Evolutionary conservation across 1,140 invertebrate genomes (phyloP), one percentile per base, ranked within the genome.

Genomic region (Agrilus planipennis): DNA sequence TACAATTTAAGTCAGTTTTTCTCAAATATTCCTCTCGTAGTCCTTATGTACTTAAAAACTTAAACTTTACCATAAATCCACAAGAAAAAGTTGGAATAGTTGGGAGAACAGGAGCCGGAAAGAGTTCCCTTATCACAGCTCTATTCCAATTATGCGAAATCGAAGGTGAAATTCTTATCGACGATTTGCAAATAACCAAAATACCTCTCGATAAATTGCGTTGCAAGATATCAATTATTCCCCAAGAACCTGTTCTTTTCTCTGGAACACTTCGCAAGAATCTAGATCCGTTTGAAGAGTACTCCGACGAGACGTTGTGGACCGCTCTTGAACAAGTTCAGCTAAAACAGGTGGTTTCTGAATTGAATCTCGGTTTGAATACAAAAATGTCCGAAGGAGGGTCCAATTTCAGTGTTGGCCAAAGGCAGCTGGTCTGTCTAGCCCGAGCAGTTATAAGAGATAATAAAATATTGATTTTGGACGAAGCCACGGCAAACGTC

Each of bases 171-270:
- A 77, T 89, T 16, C 59, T 64, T 28, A 80, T 90, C 32, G 86
- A 89, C 54, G 71, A 61, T 7, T 59, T 75, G 0, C 70, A 84
- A 40, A 78, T 73, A 0, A 62, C 63, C 3, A 60, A 53, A 2
- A 59, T 89, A 19, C 71, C 75, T 0, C 56, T 89, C 4, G 71
- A 77, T 36, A 71, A 79, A 12, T 59, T 90, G 1, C 64, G 87
- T 29, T 69, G 71, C 1, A 72, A 72, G 40, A 75, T 90, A 9
- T 77, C 80, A 2, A 84, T 87, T 21, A 85, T 88, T 45, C 87
- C 87, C 5, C 85, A 89, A 61, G 79, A 77, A 39, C 83, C 84
- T 2, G 73, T 88, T 1, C 62, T 90, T 0, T 90, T 89, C 56
- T 80, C 77, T 7, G 79, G 76, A 7, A 76, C 70, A 27, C 57